Conservation (phyloP, 2,797 vertebrate species). For the Coreius guichenoti region DNA sequence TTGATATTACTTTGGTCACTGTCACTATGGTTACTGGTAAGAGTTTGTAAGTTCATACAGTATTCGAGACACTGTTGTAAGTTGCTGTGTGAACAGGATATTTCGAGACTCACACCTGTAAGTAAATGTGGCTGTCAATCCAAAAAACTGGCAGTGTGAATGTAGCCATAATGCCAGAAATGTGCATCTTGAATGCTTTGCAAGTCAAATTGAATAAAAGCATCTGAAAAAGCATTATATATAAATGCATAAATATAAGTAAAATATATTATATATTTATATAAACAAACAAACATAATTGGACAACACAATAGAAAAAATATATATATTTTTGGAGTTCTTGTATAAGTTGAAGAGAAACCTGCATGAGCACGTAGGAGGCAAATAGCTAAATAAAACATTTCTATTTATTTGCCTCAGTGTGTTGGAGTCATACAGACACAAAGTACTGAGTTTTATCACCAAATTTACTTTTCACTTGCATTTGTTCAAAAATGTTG, state of each 20-base stretch:
- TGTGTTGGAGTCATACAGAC: background rate
- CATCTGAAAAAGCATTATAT: too few species aligned
- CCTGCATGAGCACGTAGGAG: background rate
- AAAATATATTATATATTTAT: background rate
- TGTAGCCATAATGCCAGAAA: background rate
- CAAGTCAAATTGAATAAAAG: too few species aligned
- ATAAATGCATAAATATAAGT: too few species aligned
- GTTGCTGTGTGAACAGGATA: too few species aligned
- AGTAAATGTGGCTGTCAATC: too few species aligned
- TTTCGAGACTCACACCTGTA: too few species aligned
- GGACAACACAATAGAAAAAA: background rate
- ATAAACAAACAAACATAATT: background rate
- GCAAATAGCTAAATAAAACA: slow-evolving; percentile 3
- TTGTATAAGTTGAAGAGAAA: background rate
- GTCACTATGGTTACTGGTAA: too few species aligned
- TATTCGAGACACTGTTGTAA: too few species aligned
- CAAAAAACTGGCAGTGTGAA: background rate
- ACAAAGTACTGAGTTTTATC: background rate
- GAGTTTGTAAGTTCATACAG: too few species aligned
- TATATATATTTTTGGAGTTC: background rate
- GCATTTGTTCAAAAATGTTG: background rate
- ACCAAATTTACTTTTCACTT: background rate
- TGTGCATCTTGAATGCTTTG: too few species aligned
- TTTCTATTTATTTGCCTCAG: background rate
- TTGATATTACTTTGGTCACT: too few species aligned